phyloP scores from a whole-genome alignment of 2,888 invertebrate species.

The Catonia carolina region DNA sequence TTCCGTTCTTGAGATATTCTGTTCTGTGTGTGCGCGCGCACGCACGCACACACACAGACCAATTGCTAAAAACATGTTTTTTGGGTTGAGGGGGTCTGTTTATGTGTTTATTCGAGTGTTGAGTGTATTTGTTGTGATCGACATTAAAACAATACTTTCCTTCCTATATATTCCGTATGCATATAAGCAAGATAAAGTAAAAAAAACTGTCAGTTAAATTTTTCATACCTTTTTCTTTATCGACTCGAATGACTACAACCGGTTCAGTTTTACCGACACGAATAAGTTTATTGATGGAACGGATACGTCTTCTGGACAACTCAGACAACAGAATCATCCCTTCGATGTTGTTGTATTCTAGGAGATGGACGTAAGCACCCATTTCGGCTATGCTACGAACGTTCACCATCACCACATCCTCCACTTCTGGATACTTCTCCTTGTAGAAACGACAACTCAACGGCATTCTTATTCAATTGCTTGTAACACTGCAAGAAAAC shows the following conservation, averaged over 20 bases:
- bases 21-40: too few relatives aligned
- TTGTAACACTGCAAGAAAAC: too few relatives aligned
- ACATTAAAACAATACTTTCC: too few relatives aligned
- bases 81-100: too few relatives aligned
- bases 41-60: too few relatives aligned
- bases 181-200: too few relatives aligned
- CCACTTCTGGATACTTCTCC: slow-evolving; percentile 95
- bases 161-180: too few relatives aligned
- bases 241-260: slow-evolving; percentile 98
- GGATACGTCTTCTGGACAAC: slow-evolving; percentile 94
- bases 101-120: too few relatives aligned
- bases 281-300: slow-evolving; percentile 98
- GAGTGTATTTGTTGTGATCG: too few relatives aligned
- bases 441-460: slow-evolving; percentile 95
- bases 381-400: slow-evolving; percentile 98
- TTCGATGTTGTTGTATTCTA: slow-evolving; percentile 98
- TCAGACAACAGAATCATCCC: slow-evolving; percentile 99
- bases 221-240: slow-evolving; percentile 91
- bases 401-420: slow-evolving; percentile 99
- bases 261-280: slow-evolving; percentile 98
- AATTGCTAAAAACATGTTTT: too few relatives aligned
- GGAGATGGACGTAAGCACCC: slow-evolving; percentile 97
- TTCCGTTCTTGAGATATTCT: too few relatives aligned
- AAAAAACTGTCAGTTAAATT: too few relatives aligned
- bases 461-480: slow-evolving; percentile 58